Evolutionary conservation across 2,797 vertebrate genomes (phyloP), one percentile per base, ranked within the genome.

Genomic region (Emydoidea blandingii): DNA sequence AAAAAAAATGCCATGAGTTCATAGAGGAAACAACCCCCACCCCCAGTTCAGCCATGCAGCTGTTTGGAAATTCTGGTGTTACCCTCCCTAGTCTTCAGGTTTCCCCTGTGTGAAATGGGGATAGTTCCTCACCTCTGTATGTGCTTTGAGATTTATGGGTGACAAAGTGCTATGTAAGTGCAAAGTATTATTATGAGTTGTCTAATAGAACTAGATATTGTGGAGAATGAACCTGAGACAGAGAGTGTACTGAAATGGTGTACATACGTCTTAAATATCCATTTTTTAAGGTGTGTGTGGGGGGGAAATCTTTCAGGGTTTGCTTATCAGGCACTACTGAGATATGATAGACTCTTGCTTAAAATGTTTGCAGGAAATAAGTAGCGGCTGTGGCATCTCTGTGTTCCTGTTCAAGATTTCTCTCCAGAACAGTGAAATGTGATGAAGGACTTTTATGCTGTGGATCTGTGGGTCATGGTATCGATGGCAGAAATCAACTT

Each of bases 121-220:
- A 49, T 68, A 34, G 10, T 37, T 68, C 10, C 65, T 68, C 88
- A 81, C 87, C 89, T 96, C 74, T 89, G 84, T 85, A 83, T 18
- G 56, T 12, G 53, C 68, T 54, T 79, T 81, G 76, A 83, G 93
- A 94, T 91, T 88, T 89, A 74, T 94, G 94, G 94, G 95, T 84
- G 53, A 86, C 37, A 34, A 95, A 93, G 41, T 29, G 41, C 89
- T 89, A 79, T 21, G 34, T 81, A 89, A 76, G 88, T 95, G 93
- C 84, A 74, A 96, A 88, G 44, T 29, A 47, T 44, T 76, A 81
- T 95, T 93, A 93, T 82, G 90, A 91, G 76, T 83, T 94, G 85
- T 90, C 92, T 92, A 88, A 90, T 29, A 92, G 88, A 97, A 95
- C 49, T 90, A 85, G 81, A 79, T 25, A 81, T 62, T 27, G 23